Percentiles rank a stretch among this genome's conserved stretches.
phyloP scores from a whole-genome alignment of 1,140 invertebrate species.

The Drosophila prosaltans region DNA sequence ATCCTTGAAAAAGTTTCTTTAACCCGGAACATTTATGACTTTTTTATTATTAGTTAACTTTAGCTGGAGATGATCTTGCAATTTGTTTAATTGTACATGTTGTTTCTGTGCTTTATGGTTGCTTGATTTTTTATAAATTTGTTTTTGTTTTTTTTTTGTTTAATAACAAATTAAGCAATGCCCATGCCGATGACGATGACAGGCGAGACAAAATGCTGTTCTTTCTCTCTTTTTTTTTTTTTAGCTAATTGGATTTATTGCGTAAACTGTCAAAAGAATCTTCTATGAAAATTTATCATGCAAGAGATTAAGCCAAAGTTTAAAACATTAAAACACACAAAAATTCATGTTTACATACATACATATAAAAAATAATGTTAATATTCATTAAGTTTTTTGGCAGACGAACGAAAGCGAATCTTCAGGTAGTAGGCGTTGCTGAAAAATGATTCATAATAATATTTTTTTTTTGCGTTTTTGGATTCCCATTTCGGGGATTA shows the following conservation, averaged over 20 bases:
- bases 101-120: slow-evolving; percentile 24
- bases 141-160: slow-evolving; percentile 47
- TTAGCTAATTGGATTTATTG: slow-evolving; percentile 74
- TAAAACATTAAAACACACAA: slow-evolving; percentile 24
- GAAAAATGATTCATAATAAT: slow-evolving; percentile 60
- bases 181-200: slow-evolving; percentile 49
- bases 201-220: slow-evolving; percentile 46
- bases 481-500: slow-evolving; percentile 29
- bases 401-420: slow-evolving; percentile 51
- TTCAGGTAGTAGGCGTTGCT: slow-evolving; percentile 21
- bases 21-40: slow-evolving; percentile 58
- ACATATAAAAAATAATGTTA: slow-evolving; percentile 25
- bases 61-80: slow-evolving; percentile 66
- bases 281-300: slow-evolving; percentile 72
- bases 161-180: slow-evolving; percentile 68
- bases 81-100: slow-evolving; percentile 71
- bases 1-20: slow-evolving; percentile 54
- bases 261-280: slow-evolving; percentile 71
- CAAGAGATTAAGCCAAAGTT: slow-evolving; percentile 41
- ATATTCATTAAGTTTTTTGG: slow-evolving; percentile 38
- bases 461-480: slow-evolving; percentile 25
- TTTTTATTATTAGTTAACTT: slow-evolving; percentile 28
- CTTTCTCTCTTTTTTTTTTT: slow-evolving; percentile 51
- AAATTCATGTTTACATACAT: slow-evolving; percentile 3
- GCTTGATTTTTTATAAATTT: slow-evolving; percentile 23